A percentile compares a stretch with the other conserved stretches of the same genome.
These are phyloP conservation scores for Zosterops japonicus DNA, from an alignment of 2,113 vertebrate genomes.

Conservation along the genomic window DNA sequence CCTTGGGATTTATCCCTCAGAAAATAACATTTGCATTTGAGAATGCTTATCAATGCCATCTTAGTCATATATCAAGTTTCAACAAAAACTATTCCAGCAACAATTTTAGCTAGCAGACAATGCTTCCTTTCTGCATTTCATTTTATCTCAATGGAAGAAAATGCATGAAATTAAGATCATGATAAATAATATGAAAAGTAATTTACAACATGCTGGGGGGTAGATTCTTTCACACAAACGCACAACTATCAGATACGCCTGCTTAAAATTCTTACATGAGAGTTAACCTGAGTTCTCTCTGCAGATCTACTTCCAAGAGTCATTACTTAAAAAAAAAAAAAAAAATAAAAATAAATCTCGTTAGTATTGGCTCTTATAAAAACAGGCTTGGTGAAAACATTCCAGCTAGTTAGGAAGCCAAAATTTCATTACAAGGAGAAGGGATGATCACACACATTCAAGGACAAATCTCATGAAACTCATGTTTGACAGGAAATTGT, in stretches of 20 bases:
- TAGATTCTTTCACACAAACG: background rate
- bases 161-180: background rate
- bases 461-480: slow-evolving; percentile 72
- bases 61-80: background rate
- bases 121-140: background rate
- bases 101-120: background rate
- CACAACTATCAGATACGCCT: background rate
- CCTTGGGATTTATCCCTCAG: background rate
- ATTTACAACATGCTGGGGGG: background rate
- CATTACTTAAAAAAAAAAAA: background rate
- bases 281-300: slow-evolving; percentile 19
- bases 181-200: background rate
- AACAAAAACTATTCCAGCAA: background rate
- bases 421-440: slow-evolving; percentile 18
- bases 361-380: slow-evolving; percentile 25
- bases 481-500: slow-evolving; percentile 72
- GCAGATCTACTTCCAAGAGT: background rate
- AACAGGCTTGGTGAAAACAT: slow-evolving; percentile 26
- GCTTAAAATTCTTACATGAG: background rate
- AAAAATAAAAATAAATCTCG: background rate
- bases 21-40: background rate
- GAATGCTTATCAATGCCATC: background rate
- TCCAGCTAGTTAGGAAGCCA: slow-evolving; percentile 52
- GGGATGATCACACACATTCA: slow-evolving; percentile 53
- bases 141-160: background rate